A percentile compares a stretch with the other conserved stretches of the same genome.
Evolutionary conservation across 2,888 invertebrate species (phyloP).

Genomic region (Drosophila borborema): DNA sequence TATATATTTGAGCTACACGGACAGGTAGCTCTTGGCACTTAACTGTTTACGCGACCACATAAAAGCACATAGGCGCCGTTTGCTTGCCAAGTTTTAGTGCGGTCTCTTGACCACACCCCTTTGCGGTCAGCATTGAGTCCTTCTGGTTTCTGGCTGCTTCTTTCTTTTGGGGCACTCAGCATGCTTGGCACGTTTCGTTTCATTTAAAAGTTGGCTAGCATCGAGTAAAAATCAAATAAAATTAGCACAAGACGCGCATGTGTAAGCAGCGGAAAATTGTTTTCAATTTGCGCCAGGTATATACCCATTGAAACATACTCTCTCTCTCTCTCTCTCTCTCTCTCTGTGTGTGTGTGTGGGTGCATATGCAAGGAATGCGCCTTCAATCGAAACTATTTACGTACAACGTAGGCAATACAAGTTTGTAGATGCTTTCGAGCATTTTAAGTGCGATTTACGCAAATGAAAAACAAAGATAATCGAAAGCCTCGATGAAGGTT

Average conservation of each 20-base stretch:
- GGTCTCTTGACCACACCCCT: constrained; percentile 38
- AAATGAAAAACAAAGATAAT: constrained; percentile 6
- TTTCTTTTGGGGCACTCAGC: constrained; percentile 6
- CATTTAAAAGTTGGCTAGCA: constrained; percentile 65
- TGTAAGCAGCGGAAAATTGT: constrained; percentile 64
- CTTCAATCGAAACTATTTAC: constrained; percentile 29
- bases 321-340: no score
- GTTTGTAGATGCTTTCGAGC: constrained; percentile 16
- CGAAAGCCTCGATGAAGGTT: not conserved
- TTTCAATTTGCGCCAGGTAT: constrained; percentile 58
- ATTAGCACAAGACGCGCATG: constrained; percentile 57
- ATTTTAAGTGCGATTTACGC: constrained; percentile 34
- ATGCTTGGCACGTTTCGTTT: constrained; percentile 69
- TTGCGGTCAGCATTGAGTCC: constrained; percentile 43
- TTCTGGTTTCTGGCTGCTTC: not conserved
- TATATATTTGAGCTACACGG: not conserved
- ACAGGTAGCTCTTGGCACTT: constrained; percentile 38
- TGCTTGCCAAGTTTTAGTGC: constrained; percentile 46
- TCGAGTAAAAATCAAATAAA: constrained; percentile 70
- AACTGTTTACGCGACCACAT: constrained; percentile 48
- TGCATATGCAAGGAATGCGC: not conserved
- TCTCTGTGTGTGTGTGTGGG: not conserved
- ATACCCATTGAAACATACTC: not conserved
- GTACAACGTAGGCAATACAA: constrained; percentile 3
- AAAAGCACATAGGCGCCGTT: constrained; percentile 34